Evolutionary conservation across 2,888 invertebrate genomes (phyloP), one percentile per base, ranked within the genome.

Genomic region (Eueremaeus valkanovi): DNA sequence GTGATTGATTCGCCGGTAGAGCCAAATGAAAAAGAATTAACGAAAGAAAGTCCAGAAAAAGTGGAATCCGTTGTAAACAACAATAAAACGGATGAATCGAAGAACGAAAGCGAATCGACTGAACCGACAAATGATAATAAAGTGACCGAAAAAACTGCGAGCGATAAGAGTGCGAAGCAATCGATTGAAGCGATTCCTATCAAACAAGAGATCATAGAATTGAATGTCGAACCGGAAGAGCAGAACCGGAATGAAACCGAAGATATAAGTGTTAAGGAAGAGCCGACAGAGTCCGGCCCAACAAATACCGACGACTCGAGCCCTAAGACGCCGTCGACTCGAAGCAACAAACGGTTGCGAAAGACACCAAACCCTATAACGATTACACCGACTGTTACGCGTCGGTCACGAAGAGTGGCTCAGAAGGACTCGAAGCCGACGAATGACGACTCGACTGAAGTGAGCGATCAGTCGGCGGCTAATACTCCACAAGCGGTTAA

Each of bases 401-500:
- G 55, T n/a, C 11, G 36, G 27, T 21, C 58, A n/a, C 36, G 31
- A 29, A 31, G 24, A 27, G 33, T 27, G 27, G 33, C 55, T n/a
- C 49, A 21, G n/a, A 73, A 58, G 51, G 73, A 73, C 31, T 9
- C 42, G 24, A 58, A 61, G 55, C 9, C 33, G n/a, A 1, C 45
- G 13, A 63, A 55, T n/a, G 55, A 55, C 18, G 42, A 55, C 8
- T 40, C 49, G 21, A 51, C 70, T 36, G 51, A 58, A 58, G 40
- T 36, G 49, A 73, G 42, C 24, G 51, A 45, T 49, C 33, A 61
- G 27, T 33, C 73, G 33, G 66, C 40, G n/a, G 33, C 63, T 13
- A 72, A 31, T 18, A 75, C 49, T 31, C 42, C 40, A 31, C 42
- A 40, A 72, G 70, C 55, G 3, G 24, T 27, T 45, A 75, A 61